Base-by-base conservation (phyloP, 53 echinoderm and acorn worm species). In the Stichopus horrens region DNA sequence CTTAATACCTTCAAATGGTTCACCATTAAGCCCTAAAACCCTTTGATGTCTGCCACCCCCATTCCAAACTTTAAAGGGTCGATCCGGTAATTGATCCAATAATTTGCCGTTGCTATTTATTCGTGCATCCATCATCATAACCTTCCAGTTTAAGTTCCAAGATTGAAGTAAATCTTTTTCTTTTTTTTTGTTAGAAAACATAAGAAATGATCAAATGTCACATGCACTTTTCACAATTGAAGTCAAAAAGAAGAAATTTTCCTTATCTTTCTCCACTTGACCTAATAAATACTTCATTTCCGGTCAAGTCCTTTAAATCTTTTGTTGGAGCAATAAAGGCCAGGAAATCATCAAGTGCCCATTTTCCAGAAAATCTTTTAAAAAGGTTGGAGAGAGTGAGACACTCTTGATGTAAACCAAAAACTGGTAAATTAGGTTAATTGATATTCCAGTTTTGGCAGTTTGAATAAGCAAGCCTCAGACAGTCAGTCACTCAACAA, bases 1-100 rank as follows among this genome's bases (percentile, higher is more conserved):
- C 55, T 51, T 79, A 79, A 79, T 79, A 55, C 79, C 79, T 4
- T 54, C 7, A n/a, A 79, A 79, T 55, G 55, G 54, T 79, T 79
- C 4, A 53, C 8, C 79, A 79, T 79, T 13, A 54, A 16, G n/a
- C 52, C 37, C 37, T 37, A 37, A 52, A 53, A 18, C 79, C 52
- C 79, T 79, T 79, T 79, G 79, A 79, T 79, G 79, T 79, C 79
- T 53, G 8, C 7, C 79, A 16, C 11, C 11, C 11, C 37, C 37
- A 37, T 37, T 37, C 37, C 37, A 37, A 16, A 63, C 63, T 63
- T 63, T 63, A 63, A 63, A 63, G 63, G 63, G 63, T 16, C 37
- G 0, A 37, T 37, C 37, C 37, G 2, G 37, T 37, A 37, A 37
- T 37, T 37, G 37, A 37, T 37, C 37, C 37, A 37, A 37, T 0